Conservation (phyloP, 2,113 vertebrate species). For the Antennarius striatus region DNA sequence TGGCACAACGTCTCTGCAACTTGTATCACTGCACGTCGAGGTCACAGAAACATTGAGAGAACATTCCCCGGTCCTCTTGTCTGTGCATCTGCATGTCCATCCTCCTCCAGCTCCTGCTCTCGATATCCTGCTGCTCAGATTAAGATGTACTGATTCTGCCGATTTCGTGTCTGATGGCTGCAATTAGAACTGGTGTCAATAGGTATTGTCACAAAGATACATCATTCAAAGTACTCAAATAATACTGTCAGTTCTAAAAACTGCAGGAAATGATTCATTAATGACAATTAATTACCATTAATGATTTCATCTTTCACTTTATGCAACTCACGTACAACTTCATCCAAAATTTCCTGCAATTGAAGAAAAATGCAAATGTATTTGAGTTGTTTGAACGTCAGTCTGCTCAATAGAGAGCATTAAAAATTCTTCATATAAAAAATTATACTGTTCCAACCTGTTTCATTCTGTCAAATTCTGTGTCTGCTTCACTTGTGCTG, state of each 20-base stretch:
- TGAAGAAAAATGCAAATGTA: not conserved
- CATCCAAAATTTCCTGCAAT: conserved; percentile 96
- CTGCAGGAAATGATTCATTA: too few species aligned
- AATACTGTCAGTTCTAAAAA: too few species aligned
- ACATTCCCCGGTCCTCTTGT: conserved; percentile 67
- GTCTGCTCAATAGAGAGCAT: not conserved
- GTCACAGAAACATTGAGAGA: conserved; percentile 80
- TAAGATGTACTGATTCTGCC: conserved; percentile 95
- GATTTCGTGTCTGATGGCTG: conserved; percentile 98
- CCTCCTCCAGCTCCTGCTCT: conserved; percentile 70
- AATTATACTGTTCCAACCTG: conserved; percentile 81
- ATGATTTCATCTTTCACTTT: conserved; percentile 99
- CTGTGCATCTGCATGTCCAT: conserved; percentile 70
- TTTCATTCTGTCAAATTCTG: conserved; percentile 98
- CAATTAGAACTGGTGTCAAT: not conserved
- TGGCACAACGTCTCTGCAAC: conserved; percentile 80
- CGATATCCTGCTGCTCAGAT: conserved; percentile 56
- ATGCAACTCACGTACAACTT: conserved; percentile 97
- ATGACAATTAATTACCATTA: too few species aligned
- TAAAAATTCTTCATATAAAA: not conserved
- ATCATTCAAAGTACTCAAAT: too few species aligned
- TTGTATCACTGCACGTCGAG: conserved; percentile 43
- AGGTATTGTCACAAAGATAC: too few species aligned
- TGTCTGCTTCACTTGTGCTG: conserved; percentile 89
- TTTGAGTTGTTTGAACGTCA: not conserved